Evolutionary conservation across 2,797 vertebrate species (phyloP).

Genomic region (Xiphorhynchus erythropygius): DNA sequence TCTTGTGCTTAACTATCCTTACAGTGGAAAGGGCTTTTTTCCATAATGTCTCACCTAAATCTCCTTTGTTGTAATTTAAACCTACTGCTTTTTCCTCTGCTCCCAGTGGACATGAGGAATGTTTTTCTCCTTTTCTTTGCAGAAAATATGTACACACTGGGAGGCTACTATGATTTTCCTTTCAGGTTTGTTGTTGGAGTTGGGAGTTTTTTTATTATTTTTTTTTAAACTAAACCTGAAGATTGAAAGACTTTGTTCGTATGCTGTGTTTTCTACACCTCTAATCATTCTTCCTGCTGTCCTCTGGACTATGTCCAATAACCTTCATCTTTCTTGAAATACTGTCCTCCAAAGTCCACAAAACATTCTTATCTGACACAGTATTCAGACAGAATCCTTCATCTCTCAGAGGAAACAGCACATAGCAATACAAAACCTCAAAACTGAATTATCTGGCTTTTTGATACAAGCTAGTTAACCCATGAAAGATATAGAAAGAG

Average conservation of each 20-base stretch:
- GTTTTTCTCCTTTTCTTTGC: conserved; percentile 40
- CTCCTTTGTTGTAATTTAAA: conserved; percentile 65
- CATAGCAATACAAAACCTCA: not conserved
- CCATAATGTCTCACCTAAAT: conserved; percentile 66
- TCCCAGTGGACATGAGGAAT: conserved; percentile 53
- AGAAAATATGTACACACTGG: conserved; percentile 17
- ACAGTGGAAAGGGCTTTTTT: conserved; percentile 56
- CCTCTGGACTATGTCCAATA: not conserved
- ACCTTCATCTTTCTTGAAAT: not conserved
- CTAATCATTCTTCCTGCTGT: conserved; percentile 19
- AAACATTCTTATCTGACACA: not conserved
- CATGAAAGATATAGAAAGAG: not conserved
- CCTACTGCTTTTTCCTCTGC: conserved; percentile 29
- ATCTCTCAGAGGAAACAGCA: not conserved
- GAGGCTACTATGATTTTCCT: conserved; percentile 37
- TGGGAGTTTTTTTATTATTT: not conserved
- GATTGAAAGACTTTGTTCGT: conserved; percentile 19
- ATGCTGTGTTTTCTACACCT: not conserved
- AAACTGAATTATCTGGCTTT: not conserved
- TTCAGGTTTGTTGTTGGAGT: not conserved
- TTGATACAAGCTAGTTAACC: not conserved
- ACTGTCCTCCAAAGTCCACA: not conserved
- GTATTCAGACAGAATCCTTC: not conserved
- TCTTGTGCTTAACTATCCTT: conserved; percentile 67
- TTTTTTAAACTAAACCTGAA: conserved; percentile 28